Evolutionary conservation across 2,888 invertebrate genomes (phyloP).

Genomic region (Oxystoma pomonae): DNA sequence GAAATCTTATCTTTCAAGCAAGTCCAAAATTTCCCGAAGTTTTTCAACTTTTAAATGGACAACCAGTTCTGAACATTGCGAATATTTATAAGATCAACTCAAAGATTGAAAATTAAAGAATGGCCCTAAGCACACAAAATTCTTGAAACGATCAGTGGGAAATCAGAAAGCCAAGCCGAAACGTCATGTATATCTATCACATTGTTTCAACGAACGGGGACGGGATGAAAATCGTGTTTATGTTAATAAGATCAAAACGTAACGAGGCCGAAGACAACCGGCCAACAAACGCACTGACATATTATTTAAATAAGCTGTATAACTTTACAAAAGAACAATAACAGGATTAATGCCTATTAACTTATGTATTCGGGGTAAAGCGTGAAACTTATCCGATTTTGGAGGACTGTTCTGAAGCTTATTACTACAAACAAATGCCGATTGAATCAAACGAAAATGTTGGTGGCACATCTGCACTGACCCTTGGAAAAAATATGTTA

Average conservation of each 20-base stretch:
- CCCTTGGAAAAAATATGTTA: too few relatives aligned
- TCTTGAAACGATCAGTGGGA: not conserved
- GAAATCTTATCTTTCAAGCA: too few relatives aligned
- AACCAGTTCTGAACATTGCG: too few relatives aligned
- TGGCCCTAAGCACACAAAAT: not conserved
- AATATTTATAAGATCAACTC: too few relatives aligned
- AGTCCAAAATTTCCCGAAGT: too few relatives aligned
- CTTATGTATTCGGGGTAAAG: constrained; percentile 24
- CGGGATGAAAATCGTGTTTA: not conserved
- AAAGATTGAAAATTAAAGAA: too few relatives aligned
- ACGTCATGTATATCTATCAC: not conserved
- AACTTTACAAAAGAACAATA: constrained; percentile 23
- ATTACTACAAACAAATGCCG: too few relatives aligned
- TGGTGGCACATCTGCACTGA: too few relatives aligned
- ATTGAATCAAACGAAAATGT: too few relatives aligned
- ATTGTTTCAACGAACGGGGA: not conserved
- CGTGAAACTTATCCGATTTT: not conserved
- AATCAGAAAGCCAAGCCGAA: not conserved
- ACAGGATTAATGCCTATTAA: constrained; percentile 22
- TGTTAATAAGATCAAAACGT: not conserved
- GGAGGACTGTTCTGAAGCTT: not conserved
- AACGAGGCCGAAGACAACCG: not conserved
- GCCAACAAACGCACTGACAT: constrained; percentile 18
- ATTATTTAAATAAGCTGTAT: constrained; percentile 26
- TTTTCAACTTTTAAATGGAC: too few relatives aligned